These are phyloP conservation scores for Archilochus colubris DNA, from an alignment of 2,113 vertebrate species.

Conservation along the genomic window DNA sequence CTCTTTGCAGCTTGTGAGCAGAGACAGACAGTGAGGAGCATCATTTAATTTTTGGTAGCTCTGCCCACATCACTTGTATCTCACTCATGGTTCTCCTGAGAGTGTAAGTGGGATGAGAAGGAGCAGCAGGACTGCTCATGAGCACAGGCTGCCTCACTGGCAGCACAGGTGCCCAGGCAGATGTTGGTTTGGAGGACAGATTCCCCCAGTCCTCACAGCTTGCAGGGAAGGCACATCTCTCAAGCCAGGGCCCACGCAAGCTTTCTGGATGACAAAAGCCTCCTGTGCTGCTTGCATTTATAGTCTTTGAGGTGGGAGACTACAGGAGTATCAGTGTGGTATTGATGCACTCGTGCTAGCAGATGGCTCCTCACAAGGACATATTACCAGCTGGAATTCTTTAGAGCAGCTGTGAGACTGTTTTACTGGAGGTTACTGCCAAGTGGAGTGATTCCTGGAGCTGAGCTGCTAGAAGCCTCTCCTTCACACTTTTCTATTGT, in stretches of 20 bases:
- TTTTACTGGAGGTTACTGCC: not conserved
- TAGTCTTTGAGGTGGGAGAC: not conserved
- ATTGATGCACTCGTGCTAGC: not conserved
- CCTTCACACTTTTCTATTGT: not conserved
- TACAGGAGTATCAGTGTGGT: not conserved
- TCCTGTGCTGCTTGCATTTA: not conserved
- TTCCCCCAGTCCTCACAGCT: not conserved
- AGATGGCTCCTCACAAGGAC: slow-evolving; percentile 12
- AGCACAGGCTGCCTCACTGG: not conserved
- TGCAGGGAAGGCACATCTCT: not conserved
- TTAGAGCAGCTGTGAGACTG: slow-evolving; percentile 35
- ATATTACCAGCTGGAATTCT: slow-evolving; percentile 27
- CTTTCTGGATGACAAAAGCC: not conserved
- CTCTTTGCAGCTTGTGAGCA: not conserved
- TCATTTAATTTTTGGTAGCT: not conserved
- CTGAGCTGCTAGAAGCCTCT: not conserved
- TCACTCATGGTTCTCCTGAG: not conserved
- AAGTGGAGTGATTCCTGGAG: not conserved
- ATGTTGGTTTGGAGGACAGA: not conserved
- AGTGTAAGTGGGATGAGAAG: not conserved
- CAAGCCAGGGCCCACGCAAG: not conserved
- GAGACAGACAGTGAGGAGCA: not conserved
- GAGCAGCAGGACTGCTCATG: not conserved
- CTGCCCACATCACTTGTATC: not conserved
- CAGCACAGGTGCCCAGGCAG: not conserved